phyloP scores from a whole-genome alignment of 2,113 vertebrate species.

The Pardalotus punctatus region DNA sequence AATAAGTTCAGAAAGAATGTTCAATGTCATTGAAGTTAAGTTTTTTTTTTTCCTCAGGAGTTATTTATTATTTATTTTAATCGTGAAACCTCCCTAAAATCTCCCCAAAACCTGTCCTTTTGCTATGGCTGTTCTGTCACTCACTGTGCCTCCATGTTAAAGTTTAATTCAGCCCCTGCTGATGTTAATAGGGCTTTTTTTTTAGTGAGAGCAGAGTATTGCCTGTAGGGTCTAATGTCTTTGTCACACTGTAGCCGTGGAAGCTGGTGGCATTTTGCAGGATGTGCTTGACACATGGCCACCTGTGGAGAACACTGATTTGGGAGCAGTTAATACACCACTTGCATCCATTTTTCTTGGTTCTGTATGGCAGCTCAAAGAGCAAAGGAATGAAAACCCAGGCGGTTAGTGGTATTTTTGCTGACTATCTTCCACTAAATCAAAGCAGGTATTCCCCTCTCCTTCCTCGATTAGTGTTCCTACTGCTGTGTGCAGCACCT shows the following conservation, averaged over 20 bases:
- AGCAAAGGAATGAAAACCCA: slow-evolving; percentile 38
- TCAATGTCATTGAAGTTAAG: background rate
- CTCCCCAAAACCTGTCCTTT: background rate
- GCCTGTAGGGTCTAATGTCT: background rate
- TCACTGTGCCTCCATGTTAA: background rate
- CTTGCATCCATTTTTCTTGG: slow-evolving; percentile 13
- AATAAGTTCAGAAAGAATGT: background rate
- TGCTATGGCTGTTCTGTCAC: background rate
- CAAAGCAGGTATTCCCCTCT: slow-evolving; percentile 29
- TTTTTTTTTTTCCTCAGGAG: background rate
- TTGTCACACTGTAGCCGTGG: rapidly evolving
- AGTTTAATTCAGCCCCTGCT: background rate
- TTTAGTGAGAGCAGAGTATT: background rate
- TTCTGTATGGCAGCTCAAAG: slow-evolving; percentile 40
- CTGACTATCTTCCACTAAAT: slow-evolving; percentile 45
- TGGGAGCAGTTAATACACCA: slow-evolving; percentile 15
- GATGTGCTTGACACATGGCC: background rate
- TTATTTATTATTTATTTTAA: slow-evolving; percentile 1
- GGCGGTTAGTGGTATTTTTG: slow-evolving; percentile 24
- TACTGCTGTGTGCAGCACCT: background rate
- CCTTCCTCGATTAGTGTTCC: slow-evolving; percentile 24
- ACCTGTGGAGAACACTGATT: slow-evolving; percentile 23
- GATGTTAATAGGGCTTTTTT: background rate
- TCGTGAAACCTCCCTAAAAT: background rate
- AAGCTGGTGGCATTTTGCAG: slow-evolving; percentile 1